A percentile compares a stretch with the other conserved stretches of the same genome.
phyloP scores from a whole-genome alignment of 2,797 vertebrate species.

The Bradypodion ventrale region DNA sequence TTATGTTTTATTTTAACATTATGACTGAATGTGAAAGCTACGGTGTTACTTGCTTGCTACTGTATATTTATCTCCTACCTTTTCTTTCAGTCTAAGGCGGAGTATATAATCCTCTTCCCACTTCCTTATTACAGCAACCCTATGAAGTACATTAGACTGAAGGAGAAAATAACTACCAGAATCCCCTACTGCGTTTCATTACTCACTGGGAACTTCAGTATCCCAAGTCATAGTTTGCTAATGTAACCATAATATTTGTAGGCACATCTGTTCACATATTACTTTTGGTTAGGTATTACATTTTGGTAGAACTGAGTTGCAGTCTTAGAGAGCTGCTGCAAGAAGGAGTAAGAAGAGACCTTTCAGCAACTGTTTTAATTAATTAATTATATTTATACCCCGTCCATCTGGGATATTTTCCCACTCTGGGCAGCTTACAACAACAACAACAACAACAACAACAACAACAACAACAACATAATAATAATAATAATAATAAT shows the following conservation, averaged over 20 bases:
- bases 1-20: neutral
- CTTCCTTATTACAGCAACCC: neutral
- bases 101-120: neutral
- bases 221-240: no score
- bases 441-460: no score
- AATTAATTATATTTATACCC: no score
- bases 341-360: neutral
- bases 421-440: no score
- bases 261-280: neutral
- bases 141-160: neutral
- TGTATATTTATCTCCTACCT: neutral
- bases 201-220: no score
- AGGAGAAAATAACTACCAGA: neutral
- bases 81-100: neutral
- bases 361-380: no score
- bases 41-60: neutral
- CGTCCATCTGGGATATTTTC: no score
- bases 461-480: no score
- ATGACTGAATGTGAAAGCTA: neutral
- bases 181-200: no score
- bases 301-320: neutral
- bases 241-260: neutral
- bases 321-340: neutral
- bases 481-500: no score
- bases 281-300: neutral